Percentiles rank a stretch among this genome's conserved stretches.
Conservation (phyloP, 2,113 vertebrate genomes). For the Suricata suricatta region DNA sequence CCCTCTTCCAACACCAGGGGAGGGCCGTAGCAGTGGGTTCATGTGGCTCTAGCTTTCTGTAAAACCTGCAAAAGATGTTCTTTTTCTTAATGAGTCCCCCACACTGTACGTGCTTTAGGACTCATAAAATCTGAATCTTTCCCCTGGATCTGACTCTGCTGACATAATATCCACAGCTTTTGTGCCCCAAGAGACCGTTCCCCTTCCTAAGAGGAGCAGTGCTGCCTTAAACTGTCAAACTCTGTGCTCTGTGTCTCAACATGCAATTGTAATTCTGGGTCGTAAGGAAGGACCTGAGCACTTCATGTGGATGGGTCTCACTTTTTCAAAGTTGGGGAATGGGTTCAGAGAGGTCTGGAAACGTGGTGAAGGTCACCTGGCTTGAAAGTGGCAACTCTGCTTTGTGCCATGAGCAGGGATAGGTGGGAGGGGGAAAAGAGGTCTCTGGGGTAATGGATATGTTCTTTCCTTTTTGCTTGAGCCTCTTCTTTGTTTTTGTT, state of each 20-base stretch:
- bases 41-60: neutral
- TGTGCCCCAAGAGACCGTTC: neutral
- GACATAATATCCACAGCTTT: neutral
- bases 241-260: neutral
- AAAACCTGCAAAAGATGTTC: neutral
- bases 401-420: neutral
- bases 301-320: neutral
- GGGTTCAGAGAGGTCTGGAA: neutral
- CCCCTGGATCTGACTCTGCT: neutral
- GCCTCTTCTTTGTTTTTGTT: neutral
- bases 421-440: neutral
- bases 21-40: neutral
- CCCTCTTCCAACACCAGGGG: neutral
- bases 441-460: neutral
- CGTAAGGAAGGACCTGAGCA: neutral
- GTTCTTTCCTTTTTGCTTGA: neutral
- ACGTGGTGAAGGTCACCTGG: neutral
- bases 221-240: neutral
- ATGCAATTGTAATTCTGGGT: neutral
- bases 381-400: neutral
- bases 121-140: neutral
- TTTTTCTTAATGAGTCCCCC: neutral
- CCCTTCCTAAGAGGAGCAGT: neutral
- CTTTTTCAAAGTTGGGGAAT: neutral
- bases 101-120: neutral